Percentiles rank a stretch among this genome's conserved stretches.
phyloP scores from a whole-genome alignment of 2,797 vertebrate genomes.

The Lophius americanus region DNA sequence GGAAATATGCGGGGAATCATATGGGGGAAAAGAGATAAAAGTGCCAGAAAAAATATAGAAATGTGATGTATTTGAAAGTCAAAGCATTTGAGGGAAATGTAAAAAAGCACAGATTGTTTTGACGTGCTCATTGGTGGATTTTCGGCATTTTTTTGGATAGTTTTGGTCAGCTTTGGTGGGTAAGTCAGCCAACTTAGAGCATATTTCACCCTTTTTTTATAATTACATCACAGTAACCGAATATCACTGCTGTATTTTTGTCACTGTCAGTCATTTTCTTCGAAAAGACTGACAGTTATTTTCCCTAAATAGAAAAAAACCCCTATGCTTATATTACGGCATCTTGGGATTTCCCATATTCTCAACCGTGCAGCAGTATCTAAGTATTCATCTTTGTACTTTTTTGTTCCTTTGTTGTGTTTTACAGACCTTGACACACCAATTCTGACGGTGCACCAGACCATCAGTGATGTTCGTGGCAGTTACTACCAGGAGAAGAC shows the following conservation, averaged over 20 bases:
- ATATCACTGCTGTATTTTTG: background rate
- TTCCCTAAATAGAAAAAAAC: too few species aligned
- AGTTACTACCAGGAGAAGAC: constrained; percentile 99
- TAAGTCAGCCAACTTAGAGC: constrained; percentile 42
- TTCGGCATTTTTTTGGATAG: constrained; percentile 47
- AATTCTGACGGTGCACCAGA: constrained; percentile 95
- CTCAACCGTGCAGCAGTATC: background rate
- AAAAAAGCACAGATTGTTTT: constrained; percentile 42
- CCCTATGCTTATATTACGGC: background rate
- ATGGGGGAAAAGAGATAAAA: constrained; percentile 31
- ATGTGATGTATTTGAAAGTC: constrained; percentile 25
- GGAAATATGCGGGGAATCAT: constrained; percentile 34
- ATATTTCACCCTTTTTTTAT: constrained; percentile 41
- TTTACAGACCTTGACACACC: constrained; percentile 92
- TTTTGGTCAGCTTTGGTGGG: constrained; percentile 44
- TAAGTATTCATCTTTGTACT: background rate
- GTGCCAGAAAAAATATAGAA: constrained; percentile 39
- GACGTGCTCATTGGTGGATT: constrained; percentile 40
- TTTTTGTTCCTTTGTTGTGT: constrained; percentile 2
- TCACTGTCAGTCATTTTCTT: too few species aligned
- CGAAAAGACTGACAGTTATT: too few species aligned
- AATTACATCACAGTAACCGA: constrained; percentile 45
- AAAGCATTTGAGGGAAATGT: constrained; percentile 23
- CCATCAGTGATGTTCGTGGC: constrained; percentile 94
- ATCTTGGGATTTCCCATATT: background rate